Evolutionary conservation across 1,140 invertebrate genomes (phyloP).

Genomic region (Anastrepha obliqua): DNA sequence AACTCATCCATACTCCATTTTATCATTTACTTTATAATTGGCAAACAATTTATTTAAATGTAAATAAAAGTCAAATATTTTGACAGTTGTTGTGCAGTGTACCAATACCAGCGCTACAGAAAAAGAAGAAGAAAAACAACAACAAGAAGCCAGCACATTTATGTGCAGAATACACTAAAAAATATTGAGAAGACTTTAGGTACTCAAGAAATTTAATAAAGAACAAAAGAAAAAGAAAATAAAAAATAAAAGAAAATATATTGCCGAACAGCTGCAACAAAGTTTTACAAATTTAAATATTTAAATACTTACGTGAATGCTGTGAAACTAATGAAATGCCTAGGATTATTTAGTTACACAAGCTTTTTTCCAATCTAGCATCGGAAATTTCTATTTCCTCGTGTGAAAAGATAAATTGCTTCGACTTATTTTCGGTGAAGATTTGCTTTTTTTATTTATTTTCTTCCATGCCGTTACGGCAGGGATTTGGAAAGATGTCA

Average conservation of each 20-base stretch:
- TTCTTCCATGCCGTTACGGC: not conserved
- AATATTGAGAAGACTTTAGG: no score
- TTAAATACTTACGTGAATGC: not conserved
- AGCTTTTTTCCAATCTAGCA: not conserved
- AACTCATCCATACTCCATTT: no score
- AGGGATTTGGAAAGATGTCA: constrained; percentile 7
- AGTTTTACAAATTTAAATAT: constrained; percentile 17
- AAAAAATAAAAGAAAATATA: not conserved
- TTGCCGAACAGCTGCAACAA: constrained; percentile 16
- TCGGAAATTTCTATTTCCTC: not conserved
- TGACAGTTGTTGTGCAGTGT: not conserved
- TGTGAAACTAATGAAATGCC: constrained; percentile 1
- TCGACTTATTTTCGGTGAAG: not conserved
- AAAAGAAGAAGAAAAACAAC: not conserved
- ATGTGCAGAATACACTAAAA: not conserved
- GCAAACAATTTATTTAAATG: not conserved
- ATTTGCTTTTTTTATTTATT: not conserved
- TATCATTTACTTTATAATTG: no score
- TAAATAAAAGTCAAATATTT: constrained; percentile 11
- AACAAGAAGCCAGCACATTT: not conserved
- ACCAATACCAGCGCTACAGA: not conserved
- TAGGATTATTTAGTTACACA: not conserved
- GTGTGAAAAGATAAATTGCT: not conserved
- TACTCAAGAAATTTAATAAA: not conserved
- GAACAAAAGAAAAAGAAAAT: not conserved